These are phyloP conservation scores for Tolmerus cingulatus DNA, from an alignment of 2,888 invertebrate species.

Conservation along the genomic window DNA sequence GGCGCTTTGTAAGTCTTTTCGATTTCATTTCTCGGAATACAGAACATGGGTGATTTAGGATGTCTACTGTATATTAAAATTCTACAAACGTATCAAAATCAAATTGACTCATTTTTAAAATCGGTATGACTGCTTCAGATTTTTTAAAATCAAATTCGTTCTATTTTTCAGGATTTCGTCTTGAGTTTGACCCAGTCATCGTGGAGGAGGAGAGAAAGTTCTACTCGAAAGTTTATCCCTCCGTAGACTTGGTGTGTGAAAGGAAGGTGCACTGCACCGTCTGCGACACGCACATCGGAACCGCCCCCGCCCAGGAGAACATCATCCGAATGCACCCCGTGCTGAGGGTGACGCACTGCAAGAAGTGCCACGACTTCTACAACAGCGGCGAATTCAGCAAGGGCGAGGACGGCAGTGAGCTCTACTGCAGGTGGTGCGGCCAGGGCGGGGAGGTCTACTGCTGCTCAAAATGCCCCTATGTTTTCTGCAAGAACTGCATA, in stretches of 20 bases:
- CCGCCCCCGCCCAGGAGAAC: conserved; percentile 70
- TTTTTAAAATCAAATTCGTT: no score
- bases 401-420: conserved; percentile 83
- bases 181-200: conserved; percentile 67
- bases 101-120: no score
- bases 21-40: no score
- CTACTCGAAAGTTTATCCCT: conserved; percentile 67
- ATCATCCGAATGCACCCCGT: conserved; percentile 78
- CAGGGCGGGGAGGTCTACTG: conserved; percentile 82
- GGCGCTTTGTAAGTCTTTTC: no score
- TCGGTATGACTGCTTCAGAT: no score
- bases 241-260: conserved; percentile 68
- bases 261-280: conserved; percentile 76
- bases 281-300: conserved; percentile 78
- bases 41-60: no score
- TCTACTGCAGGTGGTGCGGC: conserved; percentile 86
- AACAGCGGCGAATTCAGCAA: conserved; percentile 83
- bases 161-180: conserved; percentile 52
- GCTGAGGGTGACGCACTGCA: conserved; percentile 75
- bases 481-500: conserved; percentile 81
- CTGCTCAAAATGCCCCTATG: conserved; percentile 77
- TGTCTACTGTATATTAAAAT: no score
- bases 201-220: conserved; percentile 66
- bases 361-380: conserved; percentile 78
- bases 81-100: no score